Evolutionary conservation across 2,113 vertebrate species (phyloP).

Genomic region (Sminthopsis crassicaudata): DNA sequence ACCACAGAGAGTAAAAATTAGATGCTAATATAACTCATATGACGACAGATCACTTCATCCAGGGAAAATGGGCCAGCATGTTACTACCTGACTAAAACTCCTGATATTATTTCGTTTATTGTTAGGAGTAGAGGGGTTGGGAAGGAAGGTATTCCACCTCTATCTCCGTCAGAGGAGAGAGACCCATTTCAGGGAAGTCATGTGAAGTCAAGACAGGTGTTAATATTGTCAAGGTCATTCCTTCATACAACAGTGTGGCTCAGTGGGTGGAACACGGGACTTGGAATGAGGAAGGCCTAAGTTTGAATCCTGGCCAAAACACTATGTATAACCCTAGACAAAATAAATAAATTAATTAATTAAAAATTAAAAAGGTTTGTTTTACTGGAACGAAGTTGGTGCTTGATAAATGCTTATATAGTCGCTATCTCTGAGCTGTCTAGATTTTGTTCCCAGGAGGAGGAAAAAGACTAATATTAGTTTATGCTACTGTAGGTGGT

Average conservation of each 20-base stretch:
- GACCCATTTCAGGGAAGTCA: background rate
- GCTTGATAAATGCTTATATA: background rate
- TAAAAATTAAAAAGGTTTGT: background rate
- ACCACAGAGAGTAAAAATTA: background rate
- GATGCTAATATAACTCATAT: background rate
- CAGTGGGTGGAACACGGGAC: background rate
- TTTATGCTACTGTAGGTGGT: background rate
- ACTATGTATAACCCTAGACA: background rate
- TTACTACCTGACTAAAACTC: background rate
- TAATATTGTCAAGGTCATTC: background rate
- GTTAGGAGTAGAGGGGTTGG: background rate
- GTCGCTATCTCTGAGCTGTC: background rate
- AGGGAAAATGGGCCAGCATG: background rate
- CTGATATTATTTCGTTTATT: background rate
- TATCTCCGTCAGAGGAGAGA: background rate
- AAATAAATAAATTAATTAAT: too few relatives aligned
- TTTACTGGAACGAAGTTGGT: background rate
- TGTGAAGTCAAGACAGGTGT: background rate
- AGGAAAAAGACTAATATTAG: background rate
- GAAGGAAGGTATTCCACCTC: background rate
- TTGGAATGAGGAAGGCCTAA: background rate
- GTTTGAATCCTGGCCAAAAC: background rate
- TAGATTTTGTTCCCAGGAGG: background rate
- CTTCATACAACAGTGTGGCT: background rate
- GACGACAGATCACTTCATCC: background rate